Percentiles rank a stretch among this genome's conserved stretches.
phyloP scores from a whole-genome alignment of 1,140 invertebrate genomes.

The Palaemon carinicauda region DNA sequence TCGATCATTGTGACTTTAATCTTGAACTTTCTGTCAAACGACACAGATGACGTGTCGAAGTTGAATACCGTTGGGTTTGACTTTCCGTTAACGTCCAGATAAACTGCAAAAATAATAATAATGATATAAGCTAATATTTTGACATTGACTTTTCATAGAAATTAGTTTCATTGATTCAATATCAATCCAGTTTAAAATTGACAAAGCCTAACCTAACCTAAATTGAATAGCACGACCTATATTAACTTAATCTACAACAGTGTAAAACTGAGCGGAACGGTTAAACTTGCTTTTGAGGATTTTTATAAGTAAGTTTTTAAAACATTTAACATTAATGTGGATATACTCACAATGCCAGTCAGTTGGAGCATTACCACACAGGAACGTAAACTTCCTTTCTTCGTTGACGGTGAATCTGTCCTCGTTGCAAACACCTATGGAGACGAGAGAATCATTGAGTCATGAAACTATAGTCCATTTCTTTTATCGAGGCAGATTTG shows the following conservation, averaged over 20 bases:
- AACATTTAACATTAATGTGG: background rate
- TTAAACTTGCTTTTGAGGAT: too few relatives aligned
- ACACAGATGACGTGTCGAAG: background rate
- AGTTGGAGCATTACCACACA: conserved; percentile 22
- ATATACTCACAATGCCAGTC: conserved; percentile 37
- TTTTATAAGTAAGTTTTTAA: too few relatives aligned
- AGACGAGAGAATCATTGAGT: background rate
- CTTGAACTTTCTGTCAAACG: background rate
- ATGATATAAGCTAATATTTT: background rate
- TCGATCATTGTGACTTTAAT: conserved; percentile 13
- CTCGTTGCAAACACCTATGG: conserved; percentile 17
- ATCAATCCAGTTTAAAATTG: background rate
- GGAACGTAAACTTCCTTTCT: conserved; percentile 26
- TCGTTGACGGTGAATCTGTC: conserved; percentile 24
- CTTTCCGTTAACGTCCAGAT: conserved; percentile 1
- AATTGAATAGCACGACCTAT: background rate
- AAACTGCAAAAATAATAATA: background rate
- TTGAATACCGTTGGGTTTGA: background rate
- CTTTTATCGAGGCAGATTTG: too few relatives aligned
- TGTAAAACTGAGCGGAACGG: too few relatives aligned
- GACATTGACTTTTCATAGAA: background rate
- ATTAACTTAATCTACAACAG: too few relatives aligned
- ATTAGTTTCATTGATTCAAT: background rate
- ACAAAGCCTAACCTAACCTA: too few relatives aligned
- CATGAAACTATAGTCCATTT: background rate